Evolutionary conservation across 2,888 invertebrate genomes (phyloP), one percentile per base, ranked within the genome.

Genomic region (Hylaea fasciaria): DNA sequence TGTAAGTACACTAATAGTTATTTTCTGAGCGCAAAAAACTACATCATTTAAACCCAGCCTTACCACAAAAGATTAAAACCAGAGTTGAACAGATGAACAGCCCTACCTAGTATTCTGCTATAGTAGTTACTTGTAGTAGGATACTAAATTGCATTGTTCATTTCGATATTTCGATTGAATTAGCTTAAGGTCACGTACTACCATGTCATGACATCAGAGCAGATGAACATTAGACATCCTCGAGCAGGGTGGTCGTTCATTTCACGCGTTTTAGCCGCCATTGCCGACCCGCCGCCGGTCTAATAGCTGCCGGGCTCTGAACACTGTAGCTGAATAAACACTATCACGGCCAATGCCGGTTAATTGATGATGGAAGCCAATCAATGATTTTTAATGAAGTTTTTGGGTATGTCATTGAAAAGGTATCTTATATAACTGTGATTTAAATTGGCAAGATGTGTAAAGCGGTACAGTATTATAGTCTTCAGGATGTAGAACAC

Each of bases 171-270:
- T 37, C 10, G 2, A 12, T 10, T n/a, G 3, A 37, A 37, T 37
- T 12, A 37, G 37, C 17, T 41, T 9, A 59, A 62, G 45, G 48
- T 62, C 61, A 56, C 56, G 37, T 45, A 43, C 35, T 53, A 49
- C 32, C 10, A 46, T 48, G 41, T 46, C 16, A 64, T 54, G 52
- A 52, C 51, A 35, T 47, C 17, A 37, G 17, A 39, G 8, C 22
- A 22, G 41, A 40, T 52, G 46, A 44, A 48, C 48, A 40, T 28
- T 13, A 32, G 40, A 39, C 16, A 39, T 45, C 41, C 1, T 40
- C 40, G 71, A 78, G 77, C 83, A 86, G 89, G 89, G 91, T 89
- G 91, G 91, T 91, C 70, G 74, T 78, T 90, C 79, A 91, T 91
- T 91, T 90, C 90, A 91, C 86, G 91, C 79, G 50, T 82, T 77